These are phyloP conservation scores for Enteromius fasciolatus DNA, from an alignment of 2,797 vertebrate genomes.

Conservation along the genomic window DNA sequence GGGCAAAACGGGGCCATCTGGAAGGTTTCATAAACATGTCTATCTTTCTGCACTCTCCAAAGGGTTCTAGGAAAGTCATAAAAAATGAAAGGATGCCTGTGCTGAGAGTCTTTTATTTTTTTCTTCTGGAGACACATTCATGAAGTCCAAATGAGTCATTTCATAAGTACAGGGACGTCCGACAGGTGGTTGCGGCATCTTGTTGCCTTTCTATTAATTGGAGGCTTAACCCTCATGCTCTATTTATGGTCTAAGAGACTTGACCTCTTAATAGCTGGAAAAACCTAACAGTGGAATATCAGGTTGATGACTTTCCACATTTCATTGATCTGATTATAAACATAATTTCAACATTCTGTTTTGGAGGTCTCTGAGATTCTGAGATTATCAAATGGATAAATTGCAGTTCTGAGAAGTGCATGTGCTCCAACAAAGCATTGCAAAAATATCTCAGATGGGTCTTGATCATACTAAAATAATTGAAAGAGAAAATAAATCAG, in stretches of 20 bases:
- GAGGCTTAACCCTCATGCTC: not conserved
- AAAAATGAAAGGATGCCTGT: constrained; percentile 81
- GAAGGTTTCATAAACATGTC: constrained; percentile 86
- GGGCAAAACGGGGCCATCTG: constrained; percentile 81
- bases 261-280: not conserved
- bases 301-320: not conserved
- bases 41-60: constrained; percentile 82
- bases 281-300: not conserved
- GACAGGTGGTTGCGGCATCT: constrained; percentile 13
- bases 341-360: not conserved
- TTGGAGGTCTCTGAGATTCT: not conserved
- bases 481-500: not conserved
- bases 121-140: constrained; percentile 69
- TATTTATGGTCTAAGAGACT: not conserved
- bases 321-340: not conserved
- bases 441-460: not conserved
- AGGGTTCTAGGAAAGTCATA: constrained; percentile 84
- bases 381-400: not conserved
- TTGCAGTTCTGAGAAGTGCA: not conserved
- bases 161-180: not conserved
- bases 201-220: constrained; percentile 17
- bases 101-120: constrained; percentile 63
- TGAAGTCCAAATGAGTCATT: constrained; percentile 61
- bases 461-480: not conserved
- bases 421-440: not conserved